Evolutionary conservation across 2,888 invertebrate species (phyloP).

Genomic region (Cheilosia scutellata): DNA sequence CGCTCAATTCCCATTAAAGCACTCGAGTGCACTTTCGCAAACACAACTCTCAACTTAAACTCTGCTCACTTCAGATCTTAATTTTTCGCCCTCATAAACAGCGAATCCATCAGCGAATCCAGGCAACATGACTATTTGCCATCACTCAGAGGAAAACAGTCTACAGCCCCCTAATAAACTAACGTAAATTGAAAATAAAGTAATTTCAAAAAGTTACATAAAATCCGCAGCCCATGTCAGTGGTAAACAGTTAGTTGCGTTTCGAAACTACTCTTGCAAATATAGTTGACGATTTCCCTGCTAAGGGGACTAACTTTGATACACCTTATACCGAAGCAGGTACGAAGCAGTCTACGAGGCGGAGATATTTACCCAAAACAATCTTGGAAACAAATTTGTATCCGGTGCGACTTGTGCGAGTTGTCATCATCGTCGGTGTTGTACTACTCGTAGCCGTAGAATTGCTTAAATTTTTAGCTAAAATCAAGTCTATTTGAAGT

Average conservation of each 20-base stretch:
- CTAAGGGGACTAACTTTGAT: slow-evolving; percentile 12
- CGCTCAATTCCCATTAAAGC: slow-evolving; percentile 23
- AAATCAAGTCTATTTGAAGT: slow-evolving; percentile 17
- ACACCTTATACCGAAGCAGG: neutral
- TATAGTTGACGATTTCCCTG: neutral
- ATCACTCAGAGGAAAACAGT: neutral
- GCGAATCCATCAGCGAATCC: slow-evolving; percentile 13
- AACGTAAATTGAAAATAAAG: slow-evolving; percentile 46
- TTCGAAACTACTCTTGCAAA: slow-evolving; percentile 15
- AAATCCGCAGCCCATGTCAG: slow-evolving; percentile 5
- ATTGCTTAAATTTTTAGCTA: slow-evolving; percentile 6
- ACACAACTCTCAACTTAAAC: slow-evolving; percentile 11
- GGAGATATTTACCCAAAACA: slow-evolving; percentile 20
- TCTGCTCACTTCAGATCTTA: slow-evolving; percentile 3
- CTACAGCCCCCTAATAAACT: neutral
- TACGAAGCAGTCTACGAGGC: neutral
- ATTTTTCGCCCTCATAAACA: neutral
- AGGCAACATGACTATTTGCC: neutral
- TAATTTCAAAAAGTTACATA: slow-evolving; percentile 35
- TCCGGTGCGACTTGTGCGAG: neutral
- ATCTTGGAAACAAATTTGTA: slow-evolving; percentile 24
- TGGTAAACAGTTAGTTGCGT: slow-evolving; percentile 4
- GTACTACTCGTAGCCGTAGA: neutral
- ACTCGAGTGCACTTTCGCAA: slow-evolving; percentile 11
- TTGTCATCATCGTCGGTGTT: neutral